Evolutionary conservation across 2,888 invertebrate species (phyloP).

Genomic region (Drosophila crucigera): DNA sequence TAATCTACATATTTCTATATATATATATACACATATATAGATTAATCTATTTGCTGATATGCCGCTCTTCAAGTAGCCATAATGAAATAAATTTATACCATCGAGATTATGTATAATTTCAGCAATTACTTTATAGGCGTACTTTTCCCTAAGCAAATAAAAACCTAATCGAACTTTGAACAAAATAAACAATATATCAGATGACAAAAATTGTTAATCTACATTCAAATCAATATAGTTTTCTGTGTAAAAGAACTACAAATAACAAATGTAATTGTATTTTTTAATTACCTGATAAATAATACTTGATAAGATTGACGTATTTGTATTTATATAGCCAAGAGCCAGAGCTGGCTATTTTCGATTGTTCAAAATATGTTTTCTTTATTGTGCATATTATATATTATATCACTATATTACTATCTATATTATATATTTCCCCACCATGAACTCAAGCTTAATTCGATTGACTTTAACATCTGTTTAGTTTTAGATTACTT

Average conservation of each 20-base stretch:
- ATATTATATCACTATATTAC: background rate
- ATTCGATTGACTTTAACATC: background rate
- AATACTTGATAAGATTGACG: background rate
- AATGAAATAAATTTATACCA: conserved; percentile 37
- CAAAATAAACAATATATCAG: background rate
- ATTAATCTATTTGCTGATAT: conserved; percentile 17
- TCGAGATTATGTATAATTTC: conserved; percentile 37
- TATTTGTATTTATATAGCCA: too few relatives aligned
- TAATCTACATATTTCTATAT: background rate
- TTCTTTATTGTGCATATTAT: background rate
- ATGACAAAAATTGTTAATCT: background rate
- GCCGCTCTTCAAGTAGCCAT: conserved; percentile 42
- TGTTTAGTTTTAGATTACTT: background rate
- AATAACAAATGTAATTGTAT: background rate
- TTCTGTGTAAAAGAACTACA: background rate
- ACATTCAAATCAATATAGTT: background rate
- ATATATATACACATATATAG: background rate
- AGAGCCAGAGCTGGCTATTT: background rate
- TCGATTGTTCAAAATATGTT: background rate
- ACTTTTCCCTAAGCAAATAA: background rate
- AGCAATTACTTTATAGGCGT: conserved; percentile 20
- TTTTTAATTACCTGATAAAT: background rate
- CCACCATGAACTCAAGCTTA: too few relatives aligned
- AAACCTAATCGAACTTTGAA: conserved; percentile 3
- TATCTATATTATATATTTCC: too few relatives aligned